phyloP scores from a whole-genome alignment of 1,140 invertebrate genomes.

The Lepidurus packardi region DNA sequence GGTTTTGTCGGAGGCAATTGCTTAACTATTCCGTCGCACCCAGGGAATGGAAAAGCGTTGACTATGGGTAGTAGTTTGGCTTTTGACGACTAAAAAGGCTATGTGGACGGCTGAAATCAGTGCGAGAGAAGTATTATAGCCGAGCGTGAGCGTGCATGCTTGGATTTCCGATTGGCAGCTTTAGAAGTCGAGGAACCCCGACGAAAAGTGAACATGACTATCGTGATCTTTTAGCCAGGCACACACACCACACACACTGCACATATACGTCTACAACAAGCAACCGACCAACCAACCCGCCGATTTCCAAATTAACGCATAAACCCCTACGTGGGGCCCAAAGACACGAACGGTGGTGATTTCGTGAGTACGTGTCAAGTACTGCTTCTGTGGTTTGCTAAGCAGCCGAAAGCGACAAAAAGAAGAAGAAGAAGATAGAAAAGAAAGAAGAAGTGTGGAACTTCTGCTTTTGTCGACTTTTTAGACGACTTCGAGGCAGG shows the following conservation, averaged over 20 bases:
- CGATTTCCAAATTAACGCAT: constrained; percentile 10
- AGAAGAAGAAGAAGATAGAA: not conserved
- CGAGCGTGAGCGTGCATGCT: constrained; percentile 13
- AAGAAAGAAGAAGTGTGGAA: not conserved
- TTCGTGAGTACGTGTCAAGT: constrained; percentile 15
- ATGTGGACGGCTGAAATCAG: not conserved
- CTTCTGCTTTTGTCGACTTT: not conserved
- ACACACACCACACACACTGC: not conserved
- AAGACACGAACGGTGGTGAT: constrained; percentile 3
- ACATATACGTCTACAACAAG: too few relatives aligned
- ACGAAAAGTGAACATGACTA: constrained; percentile 8
- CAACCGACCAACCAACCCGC: not conserved
- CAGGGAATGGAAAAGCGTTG: not conserved
- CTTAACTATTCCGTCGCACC: too few relatives aligned
- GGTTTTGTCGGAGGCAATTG: too few relatives aligned
- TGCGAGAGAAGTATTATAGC: constrained; percentile 13
- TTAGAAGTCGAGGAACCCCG: not conserved
- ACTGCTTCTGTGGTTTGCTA: constrained; percentile 12
- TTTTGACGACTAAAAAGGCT: too few relatives aligned
- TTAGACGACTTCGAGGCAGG: too few relatives aligned
- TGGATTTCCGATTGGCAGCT: constrained; percentile 21
- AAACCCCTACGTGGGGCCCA: not conserved
- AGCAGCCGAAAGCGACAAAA: not conserved
- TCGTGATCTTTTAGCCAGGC: constrained; percentile 9
- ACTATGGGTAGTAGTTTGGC: too few relatives aligned